Base-by-base conservation (phyloP, 2,113 vertebrate species). In the Anarrhichthys ocellatus region DNA sequence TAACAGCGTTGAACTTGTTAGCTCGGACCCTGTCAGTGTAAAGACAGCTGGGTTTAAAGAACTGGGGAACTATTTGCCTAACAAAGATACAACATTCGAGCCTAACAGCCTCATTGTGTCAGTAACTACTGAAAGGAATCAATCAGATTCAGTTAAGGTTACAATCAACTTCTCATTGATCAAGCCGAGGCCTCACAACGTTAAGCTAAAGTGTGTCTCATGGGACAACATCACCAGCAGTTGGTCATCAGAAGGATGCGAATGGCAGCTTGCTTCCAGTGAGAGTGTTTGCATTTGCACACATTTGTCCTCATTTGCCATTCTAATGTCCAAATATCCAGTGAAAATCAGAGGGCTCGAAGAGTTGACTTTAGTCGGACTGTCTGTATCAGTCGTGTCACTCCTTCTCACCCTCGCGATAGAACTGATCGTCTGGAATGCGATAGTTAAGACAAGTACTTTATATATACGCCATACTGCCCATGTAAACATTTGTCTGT, bases 241-340 rank as follows among this genome's bases (percentile, higher is more conserved):
- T 0, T 96, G 94, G 94, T 94, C 92, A 10, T 0, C 0, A 0
- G 0, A 36, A 0, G 89, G 87, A 1, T 95, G 95, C 17, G 0
- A 0, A 0, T 95, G 93, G 95, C 4, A 0, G 0, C 63, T 76
- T 15, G 0, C 32, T 2, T 0, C 0, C 0, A 0, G 78, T 0
- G 9, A 68, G 1, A 2, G 9, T 0, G 0, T 0, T 0, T 99
- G 98, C 72, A 56, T 0, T 27, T 99, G 98, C 78, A 24, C 7
- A 2, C 97, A 98, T 79, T 89, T 97, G 69, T 97, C 96, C 0
- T 93, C 97, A 0, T 99, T 98, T 86, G 95, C 97, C 9, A 92
- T 97, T 63, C 87, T 99, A 50, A 97, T 99, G 96, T 95, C 97
- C 1, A 93, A 46, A 86, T 0, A 9, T 0, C 42, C 83, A 13